Base-by-base conservation (phyloP, 2,113 vertebrate species). In the Puffinus mauretanicus region DNA sequence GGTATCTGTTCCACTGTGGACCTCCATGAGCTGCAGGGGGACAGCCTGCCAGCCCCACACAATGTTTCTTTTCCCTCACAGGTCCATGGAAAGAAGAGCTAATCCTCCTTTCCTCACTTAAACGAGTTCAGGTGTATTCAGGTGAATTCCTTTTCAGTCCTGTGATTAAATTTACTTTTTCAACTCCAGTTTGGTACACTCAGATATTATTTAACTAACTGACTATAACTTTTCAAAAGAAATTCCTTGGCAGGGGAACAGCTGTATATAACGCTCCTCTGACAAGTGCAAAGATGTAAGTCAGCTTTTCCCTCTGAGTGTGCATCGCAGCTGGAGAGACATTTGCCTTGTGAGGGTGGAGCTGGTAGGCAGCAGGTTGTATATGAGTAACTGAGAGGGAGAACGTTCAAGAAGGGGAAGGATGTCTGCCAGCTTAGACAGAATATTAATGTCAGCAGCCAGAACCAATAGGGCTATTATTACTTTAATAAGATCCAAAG, bases 1-100 rank as follows among this genome's bases (percentile, higher is more conserved):
- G 7, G 15, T 19, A 13, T 83, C 32, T 69, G 22, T 52, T 42
- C 16, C 16, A 22, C 21, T 0, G 0, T 22, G 7, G 6, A 11
- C 2, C 17, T 52, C 62, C 9, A 4, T 10, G 20, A 3, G 8
- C 34, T 67, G 27, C 22, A 60, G 38, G 10, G 8, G 17, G 6
- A 42, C 46, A 79, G 9, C 11, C 29, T 82, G 19, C 16, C 13
- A 11, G 34, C 60, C 44, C 26, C 10, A 12, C 40, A 17, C 21
- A 49, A 34, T 6, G 3, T 17, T 38, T 61, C 20, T 67, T 70
- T 61, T 29, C 25, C 26, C 16, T 1, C 1, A 11, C 17, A 4
- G 9, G 1, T 20, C n/a, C 17, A 9, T 6, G 2, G 13, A 55
- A 66, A 77, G 26, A 79, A 66, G 9, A 76, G 40, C 29, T 77